Evolutionary conservation across 2,888 invertebrate genomes (phyloP), one percentile per base, ranked within the genome.

Genomic region (Ectemnius lituratus): DNA sequence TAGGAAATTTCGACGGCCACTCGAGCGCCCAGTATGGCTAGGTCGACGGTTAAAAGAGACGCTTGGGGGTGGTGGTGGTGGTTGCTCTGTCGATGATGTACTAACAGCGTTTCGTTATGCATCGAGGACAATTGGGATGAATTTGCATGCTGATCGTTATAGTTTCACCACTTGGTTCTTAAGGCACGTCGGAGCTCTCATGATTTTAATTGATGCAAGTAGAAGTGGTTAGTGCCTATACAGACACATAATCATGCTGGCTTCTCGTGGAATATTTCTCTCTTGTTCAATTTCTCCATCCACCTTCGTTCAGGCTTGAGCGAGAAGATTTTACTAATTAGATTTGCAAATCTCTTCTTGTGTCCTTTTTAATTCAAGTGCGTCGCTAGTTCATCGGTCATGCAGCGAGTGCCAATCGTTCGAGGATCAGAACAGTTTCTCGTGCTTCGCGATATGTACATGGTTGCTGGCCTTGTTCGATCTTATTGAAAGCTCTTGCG

Each of bases 1-100:
- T 66, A 27, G 59, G 59, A 37, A 66, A 62, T 61, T 70, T 66
- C 56, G 37, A 18, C 49, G 49, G n/a, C 23, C 20, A 62, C 49
- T 62, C 62, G 37, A 59, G n/a, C n/a, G n/a, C 47, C 47, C 47
- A 18, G 23, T 3, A 23, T 3, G 23, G 23, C 2, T 2, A 20
- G 47, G 20, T 14, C 4, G 14, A 20, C 60, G 45, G 20, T 5
- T 18, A 27, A 47, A 11, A 47, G 47, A 13, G 2, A 2, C 49
- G 49, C 49, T 14, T 11, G 49, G 16, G 11, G 49, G 11, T 49
- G 49, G 16, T 14, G n/a, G n/a, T 20, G 20, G 16, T 49, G 49
- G 56, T 37, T 4, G 16, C 5, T 14, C 28, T n/a, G 60, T 16
- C 47, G 61, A n/a, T 37, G 28, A 52, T 11, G 47, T 28, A 46